phyloP scores from a whole-genome alignment of 2,888 invertebrate species.

The Rhamphomyia laevipes region DNA sequence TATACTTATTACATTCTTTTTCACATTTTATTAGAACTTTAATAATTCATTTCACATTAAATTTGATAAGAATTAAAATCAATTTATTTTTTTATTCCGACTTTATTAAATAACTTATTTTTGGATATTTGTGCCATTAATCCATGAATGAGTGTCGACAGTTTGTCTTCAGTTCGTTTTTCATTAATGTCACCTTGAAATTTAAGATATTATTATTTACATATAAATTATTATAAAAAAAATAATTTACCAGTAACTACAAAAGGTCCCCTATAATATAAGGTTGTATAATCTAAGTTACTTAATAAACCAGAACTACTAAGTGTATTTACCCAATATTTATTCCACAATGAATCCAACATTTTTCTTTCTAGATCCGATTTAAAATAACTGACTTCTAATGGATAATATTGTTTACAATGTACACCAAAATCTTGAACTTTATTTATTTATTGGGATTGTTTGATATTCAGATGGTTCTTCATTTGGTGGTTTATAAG shows the following conservation, averaged over 20 bases:
- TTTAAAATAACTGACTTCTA: constrained; percentile 92
- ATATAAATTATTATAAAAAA: neutral
- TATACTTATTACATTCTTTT: too few species aligned
- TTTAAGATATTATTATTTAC: neutral
- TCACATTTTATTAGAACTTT: too few species aligned
- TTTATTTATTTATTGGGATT: constrained; percentile 95
- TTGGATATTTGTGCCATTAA: constrained; percentile 97
- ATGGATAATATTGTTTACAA: constrained; percentile 96
- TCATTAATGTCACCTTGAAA: constrained; percentile 67
- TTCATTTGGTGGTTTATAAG: constrained; percentile 97
- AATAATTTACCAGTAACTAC: constrained; percentile 46
- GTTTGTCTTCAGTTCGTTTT: constrained; percentile 87
- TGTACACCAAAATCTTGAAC: constrained; percentile 99
- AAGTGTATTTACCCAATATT: constrained; percentile 98
- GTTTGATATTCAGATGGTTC: constrained; percentile 99
- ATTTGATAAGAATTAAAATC: too few species aligned
- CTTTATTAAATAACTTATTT: constrained; percentile 82
- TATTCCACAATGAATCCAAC: constrained; percentile 96
- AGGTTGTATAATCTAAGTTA: constrained; percentile 98
- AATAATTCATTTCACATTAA: too few species aligned
- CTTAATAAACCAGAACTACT: constrained; percentile 93
- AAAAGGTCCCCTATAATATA: constrained; percentile 68
- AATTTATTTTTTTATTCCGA: constrained; percentile 23
- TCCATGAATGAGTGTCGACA: constrained; percentile 92
- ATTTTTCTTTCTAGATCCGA: constrained; percentile 86